Evolutionary conservation across 2,113 vertebrate species (phyloP), one percentile per base, ranked within the genome.

Genomic region (Hepsetus odoe): DNA sequence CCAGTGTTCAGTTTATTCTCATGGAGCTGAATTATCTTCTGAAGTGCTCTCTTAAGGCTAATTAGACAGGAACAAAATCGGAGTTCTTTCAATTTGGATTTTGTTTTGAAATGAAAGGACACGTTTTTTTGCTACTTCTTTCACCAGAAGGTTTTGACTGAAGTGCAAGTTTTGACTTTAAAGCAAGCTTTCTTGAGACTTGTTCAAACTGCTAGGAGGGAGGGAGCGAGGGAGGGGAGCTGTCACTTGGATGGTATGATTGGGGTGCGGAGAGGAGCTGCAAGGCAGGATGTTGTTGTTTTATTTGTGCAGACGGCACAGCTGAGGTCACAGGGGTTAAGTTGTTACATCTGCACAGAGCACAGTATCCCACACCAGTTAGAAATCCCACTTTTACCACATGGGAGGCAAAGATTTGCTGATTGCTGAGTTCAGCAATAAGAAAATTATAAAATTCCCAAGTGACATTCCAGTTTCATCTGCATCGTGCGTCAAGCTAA

Each of bases 221-320:
- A 86, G 88, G 83, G 86, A 87, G 89, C 86, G 83, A 86, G 88
- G 90, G 88, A 88, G 76, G 84, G 33, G 78, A 90, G 86, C 85
- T 88, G 89, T 90, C 69, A 35, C 69, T 72, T 82, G 81, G 74
- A 84, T 82, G 68, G 80, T 74, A 69, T 72, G 72, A 83, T 69
- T 80, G 82, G 53, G 55, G 77, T 14, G 24, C 51, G 38, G 22
- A 77, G 38, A 75, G 51, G 88, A 82, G 85, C 80, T 77, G 74
- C 30, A 2, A 73, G 79, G 89, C 91, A 90, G 90, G 92, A 93
- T 92, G 91, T 90, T 90, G 89, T 89, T 84, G 81, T 89, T 92
- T 90, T 88, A 91, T 92, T 91, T 91, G 90, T 88, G 83, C 90
- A 85, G 84, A 85, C 86, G 79, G 89, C 87, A 91, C 87, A 88